Percentiles rank a stretch among this genome's conserved stretches.
phyloP scores from a whole-genome alignment of 2,888 invertebrate genomes.

The Chaetoderma sp. region DNA sequence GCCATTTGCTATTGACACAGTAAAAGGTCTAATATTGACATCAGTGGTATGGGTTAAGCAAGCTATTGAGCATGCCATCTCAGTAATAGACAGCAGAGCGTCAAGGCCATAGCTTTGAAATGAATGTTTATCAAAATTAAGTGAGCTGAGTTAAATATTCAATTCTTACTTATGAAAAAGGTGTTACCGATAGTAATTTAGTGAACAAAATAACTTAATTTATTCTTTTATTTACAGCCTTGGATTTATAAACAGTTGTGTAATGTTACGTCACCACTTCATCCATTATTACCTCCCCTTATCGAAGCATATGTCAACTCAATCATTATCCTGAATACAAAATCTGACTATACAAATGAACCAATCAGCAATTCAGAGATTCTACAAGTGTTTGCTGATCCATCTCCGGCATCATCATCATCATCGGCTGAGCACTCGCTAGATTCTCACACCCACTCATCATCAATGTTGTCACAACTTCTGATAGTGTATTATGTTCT shows the following conservation, averaged over 20 bases:
- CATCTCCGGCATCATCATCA: slow-evolving; percentile 38
- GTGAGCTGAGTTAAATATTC: too few species aligned
- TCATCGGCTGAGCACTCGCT: slow-evolving; percentile 21
- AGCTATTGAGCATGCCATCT: too few species aligned
- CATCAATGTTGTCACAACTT: slow-evolving; percentile 84
- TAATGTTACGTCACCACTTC: slow-evolving; percentile 87
- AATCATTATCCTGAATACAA: slow-evolving; percentile 75
- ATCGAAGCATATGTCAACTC: slow-evolving; percentile 96
- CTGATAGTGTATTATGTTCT: slow-evolving; percentile 91
- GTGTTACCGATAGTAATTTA: too few species aligned
- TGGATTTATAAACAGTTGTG: slow-evolving; percentile 97
- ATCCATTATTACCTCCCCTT: slow-evolving; percentile 91
- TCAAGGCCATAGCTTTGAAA: too few species aligned
- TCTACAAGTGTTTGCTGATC: slow-evolving; percentile 69
- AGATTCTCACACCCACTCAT: slow-evolving; percentile 65
- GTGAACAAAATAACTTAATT: too few species aligned
- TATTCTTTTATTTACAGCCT: slow-evolving; percentile 50
- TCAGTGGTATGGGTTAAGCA: too few species aligned
- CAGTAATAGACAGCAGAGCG: too few species aligned
- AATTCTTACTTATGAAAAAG: too few species aligned
- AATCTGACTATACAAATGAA: slow-evolving; percentile 83
- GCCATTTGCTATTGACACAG: too few species aligned
- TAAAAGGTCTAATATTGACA: too few species aligned
- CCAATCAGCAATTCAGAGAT: slow-evolving; percentile 93
- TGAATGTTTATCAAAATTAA: too few species aligned